Evolutionary conservation across 2,113 vertebrate genomes (phyloP).

Genomic region (Toxotes chatareus): DNA sequence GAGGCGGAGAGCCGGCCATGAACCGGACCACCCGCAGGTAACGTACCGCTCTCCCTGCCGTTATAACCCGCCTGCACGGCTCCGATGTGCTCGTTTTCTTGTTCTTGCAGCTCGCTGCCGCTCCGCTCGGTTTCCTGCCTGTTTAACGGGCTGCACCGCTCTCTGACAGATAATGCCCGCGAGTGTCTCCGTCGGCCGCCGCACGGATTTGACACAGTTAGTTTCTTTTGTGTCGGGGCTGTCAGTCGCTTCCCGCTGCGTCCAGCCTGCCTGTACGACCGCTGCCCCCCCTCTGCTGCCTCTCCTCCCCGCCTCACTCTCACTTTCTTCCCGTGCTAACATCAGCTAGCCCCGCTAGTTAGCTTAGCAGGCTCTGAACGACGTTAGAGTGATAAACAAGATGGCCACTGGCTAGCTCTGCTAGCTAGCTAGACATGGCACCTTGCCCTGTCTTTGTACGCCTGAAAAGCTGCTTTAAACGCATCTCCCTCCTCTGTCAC

Average conservation of each 20-base stretch:
- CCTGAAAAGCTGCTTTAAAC: slow-evolving; percentile 13
- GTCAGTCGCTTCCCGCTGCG: slow-evolving; percentile 57
- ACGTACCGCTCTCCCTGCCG: slow-evolving; percentile 17
- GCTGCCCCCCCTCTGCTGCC: slow-evolving; percentile 31
- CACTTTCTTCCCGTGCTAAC: slow-evolving; percentile 62
- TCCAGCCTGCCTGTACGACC: neutral
- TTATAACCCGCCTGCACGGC: neutral
- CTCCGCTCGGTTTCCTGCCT: slow-evolving; percentile 14
- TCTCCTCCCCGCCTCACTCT: slow-evolving; percentile 59
- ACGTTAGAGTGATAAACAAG: slow-evolving; percentile 80
- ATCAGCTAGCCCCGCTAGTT: slow-evolving; percentile 46
- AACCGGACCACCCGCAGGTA: slow-evolving; percentile 80
- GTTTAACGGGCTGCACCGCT: slow-evolving; percentile 10
- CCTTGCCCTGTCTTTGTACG: slow-evolving; percentile 79
- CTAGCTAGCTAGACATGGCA: slow-evolving; percentile 72
- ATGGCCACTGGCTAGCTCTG: slow-evolving; percentile 83
- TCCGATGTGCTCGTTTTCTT: neutral
- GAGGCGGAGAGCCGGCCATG: slow-evolving; percentile 74
- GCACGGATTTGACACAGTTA: slow-evolving; percentile 28
- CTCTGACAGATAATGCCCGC: slow-evolving; percentile 30
- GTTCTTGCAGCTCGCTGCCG: neutral
- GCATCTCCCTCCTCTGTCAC: neutral
- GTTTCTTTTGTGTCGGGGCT: slow-evolving; percentile 47
- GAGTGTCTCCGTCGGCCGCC: slow-evolving; percentile 29
- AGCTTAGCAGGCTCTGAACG: slow-evolving; percentile 55